Percentiles rank a stretch among this genome's conserved stretches.
These are phyloP conservation scores for Sinocyclocheilus rhinocerous DNA, from an alignment of 2,113 vertebrate genomes.

Conservation along the genomic window DNA sequence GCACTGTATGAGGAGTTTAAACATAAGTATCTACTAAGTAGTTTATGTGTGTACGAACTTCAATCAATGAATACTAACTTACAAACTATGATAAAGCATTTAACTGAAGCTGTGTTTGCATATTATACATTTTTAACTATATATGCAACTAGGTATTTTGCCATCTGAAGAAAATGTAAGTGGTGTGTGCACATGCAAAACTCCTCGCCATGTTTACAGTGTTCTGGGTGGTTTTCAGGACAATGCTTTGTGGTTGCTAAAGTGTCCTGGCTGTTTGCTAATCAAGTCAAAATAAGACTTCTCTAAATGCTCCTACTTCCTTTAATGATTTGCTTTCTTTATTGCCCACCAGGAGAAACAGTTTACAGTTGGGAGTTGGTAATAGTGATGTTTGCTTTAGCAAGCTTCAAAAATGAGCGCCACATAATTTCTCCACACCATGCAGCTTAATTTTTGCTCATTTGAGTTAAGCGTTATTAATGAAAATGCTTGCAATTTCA, in stretches of 20 bases:
- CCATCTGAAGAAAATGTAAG: no score
- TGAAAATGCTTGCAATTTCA: background rate
- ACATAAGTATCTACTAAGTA: background rate
- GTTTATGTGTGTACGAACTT: background rate
- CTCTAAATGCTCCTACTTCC: background rate
- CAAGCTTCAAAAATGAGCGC: background rate
- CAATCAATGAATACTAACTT: background rate
- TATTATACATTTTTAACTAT: no score
- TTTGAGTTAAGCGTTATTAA: background rate
- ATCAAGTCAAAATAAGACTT: background rate
- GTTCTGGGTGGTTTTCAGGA: background rate
- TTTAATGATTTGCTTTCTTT: background rate
- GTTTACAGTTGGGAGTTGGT: background rate
- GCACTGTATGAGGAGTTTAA: background rate
- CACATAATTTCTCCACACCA: constrained; percentile 3
- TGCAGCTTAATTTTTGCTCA: background rate
- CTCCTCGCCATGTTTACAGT: no score
- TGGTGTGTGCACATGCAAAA: no score
- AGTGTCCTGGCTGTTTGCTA: background rate
- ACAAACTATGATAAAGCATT: background rate
- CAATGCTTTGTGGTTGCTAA: no score
- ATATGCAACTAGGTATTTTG: no score
- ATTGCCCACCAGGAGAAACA: background rate
- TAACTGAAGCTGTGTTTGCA: background rate
- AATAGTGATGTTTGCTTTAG: background rate